Conservation (phyloP, 2,797 vertebrate species). For the Takifugu ocellatus region DNA sequence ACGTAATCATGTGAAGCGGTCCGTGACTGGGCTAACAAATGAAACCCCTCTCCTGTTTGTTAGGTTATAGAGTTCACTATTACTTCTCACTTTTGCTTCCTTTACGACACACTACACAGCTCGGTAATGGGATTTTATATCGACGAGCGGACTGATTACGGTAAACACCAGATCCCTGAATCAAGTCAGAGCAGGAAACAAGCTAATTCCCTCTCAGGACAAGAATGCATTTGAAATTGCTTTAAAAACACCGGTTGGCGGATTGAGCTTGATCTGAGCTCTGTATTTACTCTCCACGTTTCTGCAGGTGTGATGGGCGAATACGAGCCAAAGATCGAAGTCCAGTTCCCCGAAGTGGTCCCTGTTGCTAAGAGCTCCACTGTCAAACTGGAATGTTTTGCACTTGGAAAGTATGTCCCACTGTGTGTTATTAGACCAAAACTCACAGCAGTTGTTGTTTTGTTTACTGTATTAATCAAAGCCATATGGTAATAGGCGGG, state of each 20-base stretch:
- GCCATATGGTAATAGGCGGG: slow-evolving; percentile 20
- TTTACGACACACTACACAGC: no score
- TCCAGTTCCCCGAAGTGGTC: slow-evolving; percentile 89
- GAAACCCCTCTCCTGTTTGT: slow-evolving; percentile 3
- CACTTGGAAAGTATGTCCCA: slow-evolving; percentile 91
- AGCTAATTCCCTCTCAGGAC: no score
- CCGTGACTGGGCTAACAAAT: slow-evolving; percentile 6
- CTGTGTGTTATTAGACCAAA: slow-evolving; percentile 25
- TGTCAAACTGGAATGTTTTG: slow-evolving; percentile 92
- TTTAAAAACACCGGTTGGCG: no score
- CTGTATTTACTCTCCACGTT: slow-evolving; percentile 12
- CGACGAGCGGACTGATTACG: no score
- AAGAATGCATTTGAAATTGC: no score
- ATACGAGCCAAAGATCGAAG: slow-evolving; percentile 97
- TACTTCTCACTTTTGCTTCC: no score
- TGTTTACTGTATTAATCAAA: slow-evolving; percentile 16
- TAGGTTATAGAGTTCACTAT: neutral
- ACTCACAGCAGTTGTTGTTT: slow-evolving; percentile 5
- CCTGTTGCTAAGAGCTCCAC: slow-evolving; percentile 86
- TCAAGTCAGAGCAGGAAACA: no score
- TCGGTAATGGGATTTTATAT: no score
- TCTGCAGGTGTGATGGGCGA: slow-evolving; percentile 94
- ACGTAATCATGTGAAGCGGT: slow-evolving; percentile 5
- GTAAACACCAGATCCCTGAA: no score
- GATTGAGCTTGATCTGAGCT: slow-evolving; percentile 11